Base-by-base conservation (phyloP, 2,888 invertebrate species). In the Daptonema setosum region DNA sequence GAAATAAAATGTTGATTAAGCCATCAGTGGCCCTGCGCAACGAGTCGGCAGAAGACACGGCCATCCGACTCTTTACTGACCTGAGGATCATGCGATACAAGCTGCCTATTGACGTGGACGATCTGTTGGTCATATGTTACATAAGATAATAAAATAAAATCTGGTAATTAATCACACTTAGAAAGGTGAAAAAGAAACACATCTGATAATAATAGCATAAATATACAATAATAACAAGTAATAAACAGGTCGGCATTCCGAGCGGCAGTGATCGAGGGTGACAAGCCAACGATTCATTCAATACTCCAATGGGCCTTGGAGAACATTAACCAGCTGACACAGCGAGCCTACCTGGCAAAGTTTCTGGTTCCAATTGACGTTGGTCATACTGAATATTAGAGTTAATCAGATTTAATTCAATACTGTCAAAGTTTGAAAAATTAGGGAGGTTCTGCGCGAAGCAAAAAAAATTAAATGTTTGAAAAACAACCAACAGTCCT, bases 321-420 rank as follows among this genome's bases (percentile, higher is more conserved):
- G 20, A 80, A 82, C 63, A 78, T 80, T 58, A 80, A 81, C 1
- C 80, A 83, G 62, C 79, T 84, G 29, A 81, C 81, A 68, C 84
- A 85, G 65, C 77, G 87, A 55, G 84, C 85, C 0, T 88, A 88
- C 73, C 77, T 87, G 55, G 83, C 86, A n/a, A 80, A 71, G 57
- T 76, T 69, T 64, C 69, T 75, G 52, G 61, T 63, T 59, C 77
- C 79, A 71, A 77, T 85, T 1, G 82, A 83, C 55, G 77, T 85
- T n/a, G n/a, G n/a, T n/a, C n/a, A n/a, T n/a, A n/a, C n/a, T n/a
- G n/a, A n/a, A n/a, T n/a, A n/a, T n/a, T n/a, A n/a, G n/a, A n/a
- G n/a, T n/a, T n/a, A n/a, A n/a, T n/a, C n/a, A n/a, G n/a, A n/a
- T n/a, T n/a, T n/a, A n/a, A n/a, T n/a, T n/a, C n/a, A n/a, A n/a